Evolutionary conservation across 2,797 vertebrate species (phyloP).

Genomic region (Myotis myotis): DNA sequence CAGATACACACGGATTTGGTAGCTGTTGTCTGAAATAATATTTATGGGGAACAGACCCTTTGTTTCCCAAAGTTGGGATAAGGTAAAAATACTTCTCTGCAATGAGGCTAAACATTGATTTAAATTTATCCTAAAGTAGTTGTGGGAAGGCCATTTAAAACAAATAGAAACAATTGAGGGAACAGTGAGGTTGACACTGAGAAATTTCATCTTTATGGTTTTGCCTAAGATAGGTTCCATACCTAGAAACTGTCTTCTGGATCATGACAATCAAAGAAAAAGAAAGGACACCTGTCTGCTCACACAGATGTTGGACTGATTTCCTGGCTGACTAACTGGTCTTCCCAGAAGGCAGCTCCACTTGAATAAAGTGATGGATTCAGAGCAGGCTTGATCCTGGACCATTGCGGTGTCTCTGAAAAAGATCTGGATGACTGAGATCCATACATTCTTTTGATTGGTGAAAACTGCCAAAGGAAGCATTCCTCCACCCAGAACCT

Average conservation of each 20-base stretch:
- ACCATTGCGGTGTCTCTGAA: neutral
- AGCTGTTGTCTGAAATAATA: constrained; percentile 20
- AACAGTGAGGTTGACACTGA: neutral
- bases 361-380: neutral
- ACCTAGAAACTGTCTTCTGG: neutral
- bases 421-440: constrained; percentile 42
- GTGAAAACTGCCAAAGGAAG: constrained; percentile 24
- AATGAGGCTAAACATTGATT: neutral
- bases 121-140: neutral
- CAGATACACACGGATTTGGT: neutral
- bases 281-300: neutral
- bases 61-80: neutral
- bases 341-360: constrained; percentile 2
- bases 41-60: neutral
- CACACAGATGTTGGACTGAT: neutral
- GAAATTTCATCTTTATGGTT: neutral
- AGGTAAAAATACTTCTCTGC: constrained; percentile 17
- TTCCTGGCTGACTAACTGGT: neutral
- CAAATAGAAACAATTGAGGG: constrained; percentile 5
- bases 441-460: constrained; percentile 34
- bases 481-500: neutral
- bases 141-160: neutral
- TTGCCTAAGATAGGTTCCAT: neutral
- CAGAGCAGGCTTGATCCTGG: neutral
- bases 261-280: neutral